These are phyloP conservation scores for Choloepus hoffmanni DNA, from an alignment of 2,113 vertebrate genomes.

Conservation along the genomic window DNA sequence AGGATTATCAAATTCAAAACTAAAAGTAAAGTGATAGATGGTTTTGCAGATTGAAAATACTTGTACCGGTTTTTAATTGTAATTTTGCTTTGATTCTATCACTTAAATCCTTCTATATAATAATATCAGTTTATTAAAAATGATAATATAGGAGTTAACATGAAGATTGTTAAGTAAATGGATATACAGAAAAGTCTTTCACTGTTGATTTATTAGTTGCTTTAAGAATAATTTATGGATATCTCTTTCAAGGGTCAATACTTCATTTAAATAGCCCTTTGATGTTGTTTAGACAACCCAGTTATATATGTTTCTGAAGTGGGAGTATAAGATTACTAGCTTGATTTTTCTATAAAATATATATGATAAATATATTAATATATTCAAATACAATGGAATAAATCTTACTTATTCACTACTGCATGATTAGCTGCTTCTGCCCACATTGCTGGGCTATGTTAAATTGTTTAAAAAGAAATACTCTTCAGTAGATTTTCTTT, in stretches of 20 bases:
- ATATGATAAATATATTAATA: neutral
- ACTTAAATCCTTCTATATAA: slow-evolving; percentile 6
- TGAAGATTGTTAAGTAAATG: neutral
- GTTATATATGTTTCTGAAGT: neutral
- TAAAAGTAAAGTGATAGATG: slow-evolving; percentile 56
- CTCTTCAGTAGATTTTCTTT: no score
- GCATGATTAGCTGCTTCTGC: neutral
- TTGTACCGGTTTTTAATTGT: neutral
- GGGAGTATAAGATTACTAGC: neutral
- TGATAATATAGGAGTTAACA: neutral
- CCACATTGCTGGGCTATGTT: neutral
- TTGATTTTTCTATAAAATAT: neutral
- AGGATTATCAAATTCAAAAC: slow-evolving; percentile 83
- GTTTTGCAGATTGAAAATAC: slow-evolving; percentile 78
- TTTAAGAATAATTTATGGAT: slow-evolving; percentile 17
- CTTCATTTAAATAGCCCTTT: neutral
- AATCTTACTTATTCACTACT: neutral
- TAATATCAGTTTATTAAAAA: neutral
- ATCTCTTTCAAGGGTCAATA: neutral
- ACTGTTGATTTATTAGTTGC: neutral
- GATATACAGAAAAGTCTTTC: neutral
- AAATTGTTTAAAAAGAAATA: slow-evolving; percentile 8
- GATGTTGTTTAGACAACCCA: neutral
- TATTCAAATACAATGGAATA: neutral
- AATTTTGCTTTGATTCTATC: neutral